Evolutionary conservation across 2,797 vertebrate species (phyloP), one percentile per base, ranked within the genome.

Genomic region (Microhierax caerulescens): DNA sequence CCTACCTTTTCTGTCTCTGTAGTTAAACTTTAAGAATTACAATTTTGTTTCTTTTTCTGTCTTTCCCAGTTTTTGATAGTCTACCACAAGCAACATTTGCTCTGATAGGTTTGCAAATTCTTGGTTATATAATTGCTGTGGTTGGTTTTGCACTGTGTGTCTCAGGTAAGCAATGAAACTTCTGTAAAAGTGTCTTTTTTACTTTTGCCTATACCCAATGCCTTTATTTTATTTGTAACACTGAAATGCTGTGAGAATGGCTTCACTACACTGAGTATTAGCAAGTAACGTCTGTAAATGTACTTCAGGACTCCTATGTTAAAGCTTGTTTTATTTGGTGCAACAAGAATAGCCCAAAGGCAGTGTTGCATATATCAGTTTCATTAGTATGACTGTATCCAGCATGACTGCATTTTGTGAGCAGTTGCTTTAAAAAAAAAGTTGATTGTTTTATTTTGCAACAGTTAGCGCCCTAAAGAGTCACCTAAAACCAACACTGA

Each of bases 91-190:
- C 90, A 87, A 83, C 96, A 5, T 86, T 96, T 67, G 86, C 70
- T 87, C 96, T 98, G 93, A 50, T 98, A 97, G 88, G 90, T 43
- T 91, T 98, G 74, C 95, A 98, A 25, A 41, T 96, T 74, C 69
- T 98, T 89, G 98, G 97, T 56, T 98, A 96, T 72, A 21, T 98
- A 64, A 96, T 98, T 54, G 96, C 98, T 11, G 43, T 98, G 69
- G 95, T 96, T 85, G 98, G 98, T 88, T 94, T 98, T 82, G 97
- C 93, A 85, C 90, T 98, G 39, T 98, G 96, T 91, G 70, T 98
- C 68, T 45, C 96, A 95, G 98, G 98, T 98, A 96, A 97, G 97
- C 34, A 73, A 51, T 61, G 53, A 12, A 7, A 36, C 18, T 45
- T 59, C 43, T 79, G 2, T 53, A 19, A 28, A 87, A 64, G 18